phyloP scores from a whole-genome alignment of 2,888 invertebrate genomes.

The Drosophila anomalata region DNA sequence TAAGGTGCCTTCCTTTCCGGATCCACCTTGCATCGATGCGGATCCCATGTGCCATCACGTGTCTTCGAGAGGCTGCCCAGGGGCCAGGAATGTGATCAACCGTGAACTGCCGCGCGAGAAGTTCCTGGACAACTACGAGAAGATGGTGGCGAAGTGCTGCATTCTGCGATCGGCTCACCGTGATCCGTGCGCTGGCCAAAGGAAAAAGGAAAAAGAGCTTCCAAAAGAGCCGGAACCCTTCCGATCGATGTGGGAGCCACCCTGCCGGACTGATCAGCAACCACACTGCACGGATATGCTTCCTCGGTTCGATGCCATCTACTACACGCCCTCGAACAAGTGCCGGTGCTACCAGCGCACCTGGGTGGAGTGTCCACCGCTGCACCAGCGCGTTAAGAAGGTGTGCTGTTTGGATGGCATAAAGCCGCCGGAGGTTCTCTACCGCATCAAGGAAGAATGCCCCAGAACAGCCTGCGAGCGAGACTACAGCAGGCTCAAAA shows the following conservation, averaged over 20 bases:
- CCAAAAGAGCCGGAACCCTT: slow-evolving; percentile 21
- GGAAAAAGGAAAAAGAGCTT: not conserved
- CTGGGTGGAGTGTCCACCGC: slow-evolving; percentile 68
- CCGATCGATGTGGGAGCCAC: slow-evolving; percentile 61
- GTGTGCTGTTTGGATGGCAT: slow-evolving; percentile 58
- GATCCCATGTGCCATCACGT: slow-evolving; percentile 36
- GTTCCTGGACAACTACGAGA: slow-evolving; percentile 3
- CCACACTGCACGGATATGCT: slow-evolving; percentile 32
- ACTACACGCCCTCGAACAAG: slow-evolving; percentile 52
- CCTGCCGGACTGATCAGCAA: slow-evolving; percentile 3
- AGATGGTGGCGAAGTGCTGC: slow-evolving; percentile 45
- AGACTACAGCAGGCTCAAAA: slow-evolving; percentile 35
- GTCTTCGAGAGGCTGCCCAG: slow-evolving; percentile 8
- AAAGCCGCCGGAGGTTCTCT: slow-evolving; percentile 51
- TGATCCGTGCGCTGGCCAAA: slow-evolving; percentile 13
- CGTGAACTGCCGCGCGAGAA: slow-evolving; percentile 37
- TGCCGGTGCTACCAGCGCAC: slow-evolving; percentile 64
- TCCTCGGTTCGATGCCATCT: slow-evolving; percentile 63
- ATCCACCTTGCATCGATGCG: slow-evolving; percentile 1
- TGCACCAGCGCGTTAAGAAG: slow-evolving; percentile 41
- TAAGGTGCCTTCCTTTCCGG: slow-evolving; percentile 3
- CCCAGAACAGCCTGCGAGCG: slow-evolving; percentile 26
- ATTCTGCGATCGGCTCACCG: slow-evolving; percentile 12
- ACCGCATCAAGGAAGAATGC: slow-evolving; percentile 30
- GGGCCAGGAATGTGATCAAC: slow-evolving; percentile 10